Percentiles rank a stretch among this genome's conserved stretches.
These are phyloP conservation scores for Heliconius himera DNA, from an alignment of 1,140 invertebrate genomes.

Conservation along the genomic window DNA sequence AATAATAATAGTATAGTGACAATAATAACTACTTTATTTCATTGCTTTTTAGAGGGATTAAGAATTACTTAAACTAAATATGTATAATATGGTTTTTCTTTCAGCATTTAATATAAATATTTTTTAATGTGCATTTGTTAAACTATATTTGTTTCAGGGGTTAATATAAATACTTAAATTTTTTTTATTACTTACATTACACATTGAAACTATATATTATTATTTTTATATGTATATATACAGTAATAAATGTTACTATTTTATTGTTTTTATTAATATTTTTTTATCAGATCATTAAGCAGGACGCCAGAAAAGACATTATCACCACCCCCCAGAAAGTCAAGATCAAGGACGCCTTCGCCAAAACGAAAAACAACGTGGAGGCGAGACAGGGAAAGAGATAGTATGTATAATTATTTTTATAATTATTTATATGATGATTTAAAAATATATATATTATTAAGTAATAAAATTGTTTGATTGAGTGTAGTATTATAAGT, in stretches of 20 bases:
- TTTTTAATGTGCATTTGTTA: neutral
- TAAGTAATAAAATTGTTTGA: too few relatives aligned
- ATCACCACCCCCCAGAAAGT: conserved; percentile 62
- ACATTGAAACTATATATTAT: too few relatives aligned
- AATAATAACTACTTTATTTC: too few relatives aligned
- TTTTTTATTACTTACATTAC: neutral
- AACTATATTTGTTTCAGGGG: neutral
- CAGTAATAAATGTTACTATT: too few relatives aligned
- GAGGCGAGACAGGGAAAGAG: conserved; percentile 69
- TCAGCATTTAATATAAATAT: neutral
- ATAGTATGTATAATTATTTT: conserved; percentile 21
- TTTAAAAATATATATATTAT: too few relatives aligned
- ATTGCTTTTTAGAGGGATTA: too few relatives aligned
- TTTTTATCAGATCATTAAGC: conserved; percentile 79
- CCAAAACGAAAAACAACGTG: conserved; percentile 59
- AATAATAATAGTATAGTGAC: too few relatives aligned
- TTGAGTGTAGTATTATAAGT: too few relatives aligned
- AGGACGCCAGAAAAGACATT: conserved; percentile 80
- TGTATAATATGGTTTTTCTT: neutral
- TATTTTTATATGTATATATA: too few relatives aligned
- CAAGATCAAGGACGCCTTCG: conserved; percentile 83
- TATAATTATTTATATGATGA: neutral
- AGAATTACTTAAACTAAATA: neutral
- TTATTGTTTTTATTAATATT: too few relatives aligned
- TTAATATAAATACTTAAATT: neutral